Conservation (phyloP, 2,797 vertebrate species). For the Alouatta caraya region DNA sequence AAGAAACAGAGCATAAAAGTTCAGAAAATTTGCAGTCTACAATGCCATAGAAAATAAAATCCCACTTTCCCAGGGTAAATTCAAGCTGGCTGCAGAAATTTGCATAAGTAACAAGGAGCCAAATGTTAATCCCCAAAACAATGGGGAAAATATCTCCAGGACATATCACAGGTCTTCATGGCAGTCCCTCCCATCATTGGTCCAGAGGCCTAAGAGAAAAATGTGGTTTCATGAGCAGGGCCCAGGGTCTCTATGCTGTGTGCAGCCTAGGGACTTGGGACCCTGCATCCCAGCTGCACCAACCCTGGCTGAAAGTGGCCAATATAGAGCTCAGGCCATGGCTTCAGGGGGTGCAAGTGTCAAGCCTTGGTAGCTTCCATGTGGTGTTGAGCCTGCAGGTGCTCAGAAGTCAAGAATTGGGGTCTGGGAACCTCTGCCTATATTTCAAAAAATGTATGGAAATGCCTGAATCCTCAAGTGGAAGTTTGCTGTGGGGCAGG, state of each 20-base stretch:
- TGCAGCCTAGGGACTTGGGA: neutral
- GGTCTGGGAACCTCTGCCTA: neutral
- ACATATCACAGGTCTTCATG: neutral
- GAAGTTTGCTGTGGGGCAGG: neutral
- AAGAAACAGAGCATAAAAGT: neutral
- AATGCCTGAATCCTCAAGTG: neutral
- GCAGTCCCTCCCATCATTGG: neutral
- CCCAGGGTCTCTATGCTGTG: neutral
- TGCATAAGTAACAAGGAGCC: neutral
- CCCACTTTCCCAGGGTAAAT: neutral
- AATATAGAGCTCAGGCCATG: neutral
- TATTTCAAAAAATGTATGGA: neutral
- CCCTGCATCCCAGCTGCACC: neutral
- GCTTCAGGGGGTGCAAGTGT: neutral
- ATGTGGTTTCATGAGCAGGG: neutral
- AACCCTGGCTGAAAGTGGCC: neutral
- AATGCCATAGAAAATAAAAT: neutral
- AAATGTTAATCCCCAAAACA: neutral
- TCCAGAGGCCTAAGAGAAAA: neutral
- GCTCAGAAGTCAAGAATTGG: neutral
- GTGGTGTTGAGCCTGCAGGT: neutral
- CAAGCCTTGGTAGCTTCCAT: neutral
- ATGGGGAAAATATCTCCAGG: neutral
- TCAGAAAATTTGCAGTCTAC: neutral
- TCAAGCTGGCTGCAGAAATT: neutral